Evolutionary conservation across 2,113 vertebrate genomes (phyloP).

Genomic region (Picathartes gymnocephalus): DNA sequence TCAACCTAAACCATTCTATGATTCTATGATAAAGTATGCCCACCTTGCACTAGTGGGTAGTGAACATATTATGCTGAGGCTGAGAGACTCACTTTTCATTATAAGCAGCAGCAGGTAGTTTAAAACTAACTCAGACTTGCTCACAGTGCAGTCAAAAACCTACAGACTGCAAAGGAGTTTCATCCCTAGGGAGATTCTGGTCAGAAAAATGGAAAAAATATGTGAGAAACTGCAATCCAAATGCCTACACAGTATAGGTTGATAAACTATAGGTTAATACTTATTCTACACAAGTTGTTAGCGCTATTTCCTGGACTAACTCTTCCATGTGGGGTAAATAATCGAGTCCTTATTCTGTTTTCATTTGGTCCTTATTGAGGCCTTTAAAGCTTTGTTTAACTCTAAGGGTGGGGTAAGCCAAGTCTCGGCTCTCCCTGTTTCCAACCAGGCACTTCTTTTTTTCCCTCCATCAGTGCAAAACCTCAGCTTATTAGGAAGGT

Average conservation of each 20-base stretch:
- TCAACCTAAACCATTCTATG: neutral
- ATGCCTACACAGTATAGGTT: neutral
- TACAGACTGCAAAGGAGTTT: neutral
- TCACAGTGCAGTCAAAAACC: neutral
- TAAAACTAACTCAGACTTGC: neutral
- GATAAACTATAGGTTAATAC: neutral
- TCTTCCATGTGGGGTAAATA: neutral
- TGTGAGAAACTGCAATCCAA: neutral
- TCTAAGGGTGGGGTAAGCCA: neutral
- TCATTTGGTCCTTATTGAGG: neutral
- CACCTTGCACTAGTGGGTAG: neutral
- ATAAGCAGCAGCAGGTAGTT: neutral
- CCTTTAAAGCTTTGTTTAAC: neutral
- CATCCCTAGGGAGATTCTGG: neutral
- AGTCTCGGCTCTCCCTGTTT: neutral
- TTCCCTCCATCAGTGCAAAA: neutral
- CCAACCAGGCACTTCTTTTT: neutral
- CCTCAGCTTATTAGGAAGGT: constrained; percentile 37
- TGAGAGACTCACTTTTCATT: neutral
- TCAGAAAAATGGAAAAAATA: neutral
- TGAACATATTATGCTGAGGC: neutral
- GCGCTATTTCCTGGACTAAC: neutral
- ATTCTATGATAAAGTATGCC: neutral
- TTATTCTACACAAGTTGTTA: neutral
- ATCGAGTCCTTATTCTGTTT: neutral